Percentiles rank a stretch among this genome's conserved stretches.
Evolutionary conservation across 2,888 invertebrate species (phyloP).

Genomic region (Cosmia pyralina): DNA sequence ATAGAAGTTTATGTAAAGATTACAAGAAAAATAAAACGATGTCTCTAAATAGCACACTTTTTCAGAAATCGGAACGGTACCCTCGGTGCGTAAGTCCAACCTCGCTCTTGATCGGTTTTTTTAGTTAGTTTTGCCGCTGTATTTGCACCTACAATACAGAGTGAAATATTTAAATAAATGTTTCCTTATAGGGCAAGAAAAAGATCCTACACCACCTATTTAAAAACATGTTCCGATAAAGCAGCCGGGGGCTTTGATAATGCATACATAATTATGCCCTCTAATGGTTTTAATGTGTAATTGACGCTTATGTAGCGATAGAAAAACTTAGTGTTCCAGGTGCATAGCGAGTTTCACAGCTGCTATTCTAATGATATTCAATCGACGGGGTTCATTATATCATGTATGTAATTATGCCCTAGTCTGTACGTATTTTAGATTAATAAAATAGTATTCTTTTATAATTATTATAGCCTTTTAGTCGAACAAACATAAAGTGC

Average conservation of each 20-base stretch:
- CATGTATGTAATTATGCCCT: neutral
- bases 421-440: slow-evolving; percentile 4
- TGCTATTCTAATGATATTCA: slow-evolving; percentile 51
- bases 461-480: too few relatives aligned
- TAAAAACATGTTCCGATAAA: slow-evolving; percentile 13
- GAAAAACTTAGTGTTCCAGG: slow-evolving; percentile 56
- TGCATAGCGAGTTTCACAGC: slow-evolving; percentile 41
- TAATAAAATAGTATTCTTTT: too few relatives aligned
- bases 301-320: slow-evolving; percentile 54
- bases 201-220: neutral
- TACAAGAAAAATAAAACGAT: too few relatives aligned
- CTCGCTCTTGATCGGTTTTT: too few relatives aligned
- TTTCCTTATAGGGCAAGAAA: neutral
- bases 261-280: slow-evolving; percentile 15
- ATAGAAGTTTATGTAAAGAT: too few relatives aligned
- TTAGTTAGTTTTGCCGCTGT: neutral
- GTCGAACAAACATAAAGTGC: too few relatives aligned
- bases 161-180: neutral
- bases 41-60: too few relatives aligned
- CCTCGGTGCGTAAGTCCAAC: too few relatives aligned
- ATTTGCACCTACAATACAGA: neutral
- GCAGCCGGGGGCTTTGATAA: slow-evolving; percentile 30
- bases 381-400: slow-evolving; percentile 18
- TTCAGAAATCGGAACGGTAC: too few relatives aligned
- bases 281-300: slow-evolving; percentile 48